Percentiles rank a stretch among this genome's conserved stretches.
Conservation (phyloP, 2,113 vertebrate species). For the Apodemus speciosus region DNA sequence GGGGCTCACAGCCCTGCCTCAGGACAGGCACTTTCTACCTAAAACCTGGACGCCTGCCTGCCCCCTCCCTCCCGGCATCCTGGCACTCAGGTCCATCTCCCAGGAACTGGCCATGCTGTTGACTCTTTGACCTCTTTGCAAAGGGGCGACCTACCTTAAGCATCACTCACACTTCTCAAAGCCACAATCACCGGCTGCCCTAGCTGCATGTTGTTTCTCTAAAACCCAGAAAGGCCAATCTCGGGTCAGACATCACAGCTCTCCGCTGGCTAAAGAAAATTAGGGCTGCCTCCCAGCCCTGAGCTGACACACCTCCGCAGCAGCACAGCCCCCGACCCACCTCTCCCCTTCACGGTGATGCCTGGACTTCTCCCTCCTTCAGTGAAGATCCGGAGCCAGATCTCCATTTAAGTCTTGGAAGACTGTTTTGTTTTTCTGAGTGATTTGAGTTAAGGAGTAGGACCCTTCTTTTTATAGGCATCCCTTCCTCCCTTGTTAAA, state of each 20-base stretch:
- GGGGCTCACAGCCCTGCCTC: neutral
- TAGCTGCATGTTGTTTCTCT: neutral
- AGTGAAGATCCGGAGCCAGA: neutral
- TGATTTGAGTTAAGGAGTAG: neutral
- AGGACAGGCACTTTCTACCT: neutral
- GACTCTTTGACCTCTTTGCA: neutral
- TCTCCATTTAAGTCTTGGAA: neutral
- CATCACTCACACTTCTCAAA: neutral
- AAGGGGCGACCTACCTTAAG: neutral
- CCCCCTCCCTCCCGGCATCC: neutral
- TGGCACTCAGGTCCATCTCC: neutral
- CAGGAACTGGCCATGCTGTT: neutral
- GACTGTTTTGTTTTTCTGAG: no score
- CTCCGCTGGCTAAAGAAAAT: neutral
- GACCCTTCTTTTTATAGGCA: neutral
- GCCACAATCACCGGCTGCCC: neutral
- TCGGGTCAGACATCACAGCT: neutral
- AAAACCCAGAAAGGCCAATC: neutral
- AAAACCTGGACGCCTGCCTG: neutral
- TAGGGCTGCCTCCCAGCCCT: neutral
- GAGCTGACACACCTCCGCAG: neutral
- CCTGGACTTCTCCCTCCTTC: neutral
- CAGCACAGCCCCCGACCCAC: neutral
- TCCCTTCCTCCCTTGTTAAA: neutral
- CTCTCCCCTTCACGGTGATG: accelerated